These are phyloP conservation scores for Pteria penguin DNA, from an alignment of 2,888 invertebrate species.

Conservation along the genomic window DNA sequence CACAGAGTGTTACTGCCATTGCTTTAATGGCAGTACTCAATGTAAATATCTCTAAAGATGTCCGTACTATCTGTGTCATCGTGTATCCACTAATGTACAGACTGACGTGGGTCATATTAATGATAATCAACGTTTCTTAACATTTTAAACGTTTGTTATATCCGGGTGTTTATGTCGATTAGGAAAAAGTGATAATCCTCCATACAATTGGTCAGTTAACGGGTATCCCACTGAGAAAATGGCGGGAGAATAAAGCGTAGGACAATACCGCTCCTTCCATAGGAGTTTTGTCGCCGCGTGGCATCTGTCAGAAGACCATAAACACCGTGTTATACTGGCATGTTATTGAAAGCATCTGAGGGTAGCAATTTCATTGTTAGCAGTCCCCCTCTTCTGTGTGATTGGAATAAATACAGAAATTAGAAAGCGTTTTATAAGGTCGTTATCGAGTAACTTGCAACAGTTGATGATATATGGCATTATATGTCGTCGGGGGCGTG, in stretches of 20 bases:
- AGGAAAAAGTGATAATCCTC: too few species aligned
- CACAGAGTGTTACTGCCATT: too few species aligned
- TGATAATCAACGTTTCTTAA: too few species aligned
- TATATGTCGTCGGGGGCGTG: not conserved
- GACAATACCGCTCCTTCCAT: not conserved
- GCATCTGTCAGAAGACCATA: constrained; percentile 18
- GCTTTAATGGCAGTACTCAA: too few species aligned
- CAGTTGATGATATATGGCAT: constrained; percentile 4
- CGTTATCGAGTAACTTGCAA: constrained; percentile 6
- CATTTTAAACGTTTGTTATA: too few species aligned
- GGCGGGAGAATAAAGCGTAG: not conserved
- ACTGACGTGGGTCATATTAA: too few species aligned
- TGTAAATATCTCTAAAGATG: too few species aligned
- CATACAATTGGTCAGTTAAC: too few species aligned
- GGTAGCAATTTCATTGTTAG: not conserved
- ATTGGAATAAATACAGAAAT: constrained; percentile 1
- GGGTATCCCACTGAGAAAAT: not conserved
- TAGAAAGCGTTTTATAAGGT: not conserved
- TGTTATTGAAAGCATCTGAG: not conserved
- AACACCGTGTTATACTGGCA: not conserved
- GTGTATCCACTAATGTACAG: too few species aligned
- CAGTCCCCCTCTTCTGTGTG: not conserved
- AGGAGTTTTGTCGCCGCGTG: constrained; percentile 10
- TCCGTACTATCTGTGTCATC: too few species aligned
- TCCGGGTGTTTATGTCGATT: too few species aligned